These are phyloP conservation scores for Beaufortia kweichowensis DNA, from an alignment of 2,113 vertebrate species.

Conservation along the genomic window DNA sequence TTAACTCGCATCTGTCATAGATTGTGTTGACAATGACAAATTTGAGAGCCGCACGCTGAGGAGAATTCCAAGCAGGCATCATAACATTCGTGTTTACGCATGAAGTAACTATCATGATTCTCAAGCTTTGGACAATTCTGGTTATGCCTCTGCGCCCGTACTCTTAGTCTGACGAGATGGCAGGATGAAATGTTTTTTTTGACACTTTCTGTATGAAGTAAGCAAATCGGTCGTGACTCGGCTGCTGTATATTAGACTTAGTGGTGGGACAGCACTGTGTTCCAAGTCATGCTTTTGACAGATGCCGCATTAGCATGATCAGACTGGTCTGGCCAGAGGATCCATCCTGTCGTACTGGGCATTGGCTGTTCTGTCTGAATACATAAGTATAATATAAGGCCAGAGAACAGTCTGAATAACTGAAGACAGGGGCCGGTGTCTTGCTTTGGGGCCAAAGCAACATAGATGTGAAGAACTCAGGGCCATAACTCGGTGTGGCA, in stretches of 20 bases:
- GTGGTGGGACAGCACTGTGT: slow-evolving; percentile 28
- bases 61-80: slow-evolving; percentile 46
- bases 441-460: slow-evolving; percentile 8
- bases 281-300: slow-evolving; percentile 43
- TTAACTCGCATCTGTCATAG: slow-evolving; percentile 55
- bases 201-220: slow-evolving; percentile 42
- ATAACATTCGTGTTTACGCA: slow-evolving; percentile 28
- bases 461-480: not conserved
- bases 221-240: slow-evolving; percentile 3
- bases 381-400: slow-evolving; percentile 26
- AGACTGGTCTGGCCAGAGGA: slow-evolving; percentile 32
- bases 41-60: slow-evolving; percentile 37
- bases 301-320: slow-evolving; percentile 46
- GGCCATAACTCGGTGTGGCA: not conserved
- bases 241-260: slow-evolving; percentile 11
- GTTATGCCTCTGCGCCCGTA: slow-evolving; percentile 7
- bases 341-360: slow-evolving; percentile 30
- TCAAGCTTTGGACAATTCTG: slow-evolving; percentile 30
- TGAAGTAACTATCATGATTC: slow-evolving; percentile 19
- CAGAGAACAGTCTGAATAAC: not conserved
- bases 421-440: not conserved
- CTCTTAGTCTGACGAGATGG: not conserved
- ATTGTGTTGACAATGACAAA: slow-evolving; percentile 54
- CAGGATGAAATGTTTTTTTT: slow-evolving; percentile 9
- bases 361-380: slow-evolving; percentile 31